phyloP scores from a whole-genome alignment of 2,797 vertebrate species.

The Oreonectes daqikongensis region DNA sequence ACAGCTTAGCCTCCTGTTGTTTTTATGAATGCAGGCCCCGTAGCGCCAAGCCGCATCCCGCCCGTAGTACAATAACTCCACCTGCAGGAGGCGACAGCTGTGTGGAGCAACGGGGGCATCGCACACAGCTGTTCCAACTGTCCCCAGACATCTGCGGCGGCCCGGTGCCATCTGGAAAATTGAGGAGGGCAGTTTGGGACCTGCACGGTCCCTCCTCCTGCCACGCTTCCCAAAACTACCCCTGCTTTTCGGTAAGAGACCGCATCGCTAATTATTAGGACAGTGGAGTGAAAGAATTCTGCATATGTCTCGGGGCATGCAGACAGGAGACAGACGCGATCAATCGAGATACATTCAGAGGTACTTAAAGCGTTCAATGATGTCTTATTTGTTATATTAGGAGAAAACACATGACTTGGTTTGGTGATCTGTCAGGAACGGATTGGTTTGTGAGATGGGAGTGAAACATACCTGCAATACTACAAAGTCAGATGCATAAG shows the following conservation, averaged over 20 bases:
- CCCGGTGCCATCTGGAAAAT: conserved; percentile 74
- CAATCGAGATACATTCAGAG: conserved; percentile 52
- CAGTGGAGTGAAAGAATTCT: conserved; percentile 51
- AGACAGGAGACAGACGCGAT: conserved; percentile 58
- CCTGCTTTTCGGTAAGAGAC: conserved; percentile 67
- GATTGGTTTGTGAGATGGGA: neutral
- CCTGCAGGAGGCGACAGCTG: conserved; percentile 79
- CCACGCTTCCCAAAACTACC: conserved; percentile 63
- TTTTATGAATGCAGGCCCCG: conserved; percentile 78
- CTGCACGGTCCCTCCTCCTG: conserved; percentile 63
- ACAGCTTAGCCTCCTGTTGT: conserved; percentile 82
- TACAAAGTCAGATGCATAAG: conserved; percentile 1
- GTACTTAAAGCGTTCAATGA: conserved; percentile 56
- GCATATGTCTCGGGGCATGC: conserved; percentile 56
- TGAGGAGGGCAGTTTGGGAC: conserved; percentile 71
- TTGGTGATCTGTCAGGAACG: conserved; percentile 13
- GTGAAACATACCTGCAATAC: neutral
- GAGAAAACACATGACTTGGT: conserved; percentile 41
- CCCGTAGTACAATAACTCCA: conserved; percentile 74
- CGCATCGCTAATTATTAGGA: conserved; percentile 67
- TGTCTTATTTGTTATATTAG: conserved; percentile 47
- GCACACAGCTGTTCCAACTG: conserved; percentile 71
- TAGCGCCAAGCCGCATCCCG: conserved; percentile 60
- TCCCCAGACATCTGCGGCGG: conserved; percentile 71
- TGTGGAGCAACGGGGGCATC: conserved; percentile 65